phyloP scores from a whole-genome alignment of 1,140 invertebrate species.

The Steinernema feltiae region DNA sequence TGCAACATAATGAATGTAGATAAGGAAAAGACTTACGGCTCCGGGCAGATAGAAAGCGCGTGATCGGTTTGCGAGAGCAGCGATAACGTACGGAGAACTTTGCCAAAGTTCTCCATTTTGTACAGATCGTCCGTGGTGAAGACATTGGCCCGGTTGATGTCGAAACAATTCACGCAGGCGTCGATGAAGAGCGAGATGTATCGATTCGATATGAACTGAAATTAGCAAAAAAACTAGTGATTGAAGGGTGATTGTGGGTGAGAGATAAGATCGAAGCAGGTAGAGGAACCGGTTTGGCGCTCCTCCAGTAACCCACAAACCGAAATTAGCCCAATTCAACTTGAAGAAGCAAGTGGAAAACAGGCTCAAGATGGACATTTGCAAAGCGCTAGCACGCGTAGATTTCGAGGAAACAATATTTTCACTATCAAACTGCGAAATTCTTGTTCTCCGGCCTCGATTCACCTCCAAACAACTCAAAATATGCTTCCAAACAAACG shows the following conservation, averaged over 20 bases:
- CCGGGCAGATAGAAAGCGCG: not conserved
- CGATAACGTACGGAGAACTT: slow-evolving; percentile 31
- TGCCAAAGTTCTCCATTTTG: slow-evolving; percentile 16
- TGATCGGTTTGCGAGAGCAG: slow-evolving; percentile 28
- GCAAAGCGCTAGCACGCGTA: too few relatives aligned
- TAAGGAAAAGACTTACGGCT: slow-evolving; percentile 9
- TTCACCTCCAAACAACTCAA: too few relatives aligned
- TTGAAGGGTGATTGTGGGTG: not conserved
- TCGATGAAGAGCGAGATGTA: slow-evolving; percentile 13
- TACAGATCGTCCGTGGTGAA: slow-evolving; percentile 11
- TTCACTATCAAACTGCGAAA: too few relatives aligned
- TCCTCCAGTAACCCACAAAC: not conserved
- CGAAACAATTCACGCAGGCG: not conserved
- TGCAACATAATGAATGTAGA: slow-evolving; percentile 16
- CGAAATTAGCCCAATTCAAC: too few relatives aligned
- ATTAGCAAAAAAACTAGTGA: not conserved
- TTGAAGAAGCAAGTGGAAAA: not conserved
- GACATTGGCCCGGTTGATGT: not conserved
- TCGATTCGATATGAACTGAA: slow-evolving; percentile 15
- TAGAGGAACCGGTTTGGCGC: not conserved
- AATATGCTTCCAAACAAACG: too few relatives aligned
- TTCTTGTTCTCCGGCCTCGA: too few relatives aligned
- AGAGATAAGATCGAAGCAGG: slow-evolving; percentile 5
- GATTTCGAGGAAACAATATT: too few relatives aligned
- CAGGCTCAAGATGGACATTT: not conserved